phyloP scores from a whole-genome alignment of 2,888 invertebrate species.

The Selenia dentaria region DNA sequence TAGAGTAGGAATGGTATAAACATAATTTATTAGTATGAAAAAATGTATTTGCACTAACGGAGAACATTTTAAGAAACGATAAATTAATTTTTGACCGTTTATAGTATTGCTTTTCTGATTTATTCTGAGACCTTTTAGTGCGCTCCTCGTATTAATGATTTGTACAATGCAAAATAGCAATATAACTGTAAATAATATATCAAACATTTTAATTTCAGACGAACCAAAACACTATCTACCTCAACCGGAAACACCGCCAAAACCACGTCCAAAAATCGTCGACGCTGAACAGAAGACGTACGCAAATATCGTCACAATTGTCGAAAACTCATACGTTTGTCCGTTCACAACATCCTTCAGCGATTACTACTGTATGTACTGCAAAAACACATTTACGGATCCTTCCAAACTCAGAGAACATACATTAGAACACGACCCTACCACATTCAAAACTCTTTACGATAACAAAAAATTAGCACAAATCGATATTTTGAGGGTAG shows the following conservation, averaged over 20 bases:
- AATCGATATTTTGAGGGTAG: slow-evolving; percentile 60
- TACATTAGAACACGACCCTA: slow-evolving; percentile 59
- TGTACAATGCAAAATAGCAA: no score
- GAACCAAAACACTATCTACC: neutral
- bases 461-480: slow-evolving; percentile 55
- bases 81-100: no score
- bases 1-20: no score
- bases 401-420: slow-evolving; percentile 61
- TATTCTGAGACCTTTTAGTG: no score
- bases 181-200: no score
- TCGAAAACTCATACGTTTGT: slow-evolving; percentile 65
- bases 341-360: slow-evolving; percentile 68
- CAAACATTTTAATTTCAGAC: slow-evolving; percentile 32
- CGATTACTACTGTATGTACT: slow-evolving; percentile 65
- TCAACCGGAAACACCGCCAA: neutral
- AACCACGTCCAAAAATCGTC: slow-evolving; percentile 37
- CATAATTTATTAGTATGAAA: no score
- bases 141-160: no score
- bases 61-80: no score
- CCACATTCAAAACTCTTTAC: slow-evolving; percentile 49
- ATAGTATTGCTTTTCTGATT: no score
- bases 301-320: slow-evolving; percentile 54
- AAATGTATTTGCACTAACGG: no score
- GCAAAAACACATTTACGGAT: slow-evolving; percentile 63
- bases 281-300: slow-evolving; percentile 50